These are phyloP conservation scores for Heliconius melpomene DNA, from an alignment of 1,140 invertebrate genomes.

Conservation along the genomic window DNA sequence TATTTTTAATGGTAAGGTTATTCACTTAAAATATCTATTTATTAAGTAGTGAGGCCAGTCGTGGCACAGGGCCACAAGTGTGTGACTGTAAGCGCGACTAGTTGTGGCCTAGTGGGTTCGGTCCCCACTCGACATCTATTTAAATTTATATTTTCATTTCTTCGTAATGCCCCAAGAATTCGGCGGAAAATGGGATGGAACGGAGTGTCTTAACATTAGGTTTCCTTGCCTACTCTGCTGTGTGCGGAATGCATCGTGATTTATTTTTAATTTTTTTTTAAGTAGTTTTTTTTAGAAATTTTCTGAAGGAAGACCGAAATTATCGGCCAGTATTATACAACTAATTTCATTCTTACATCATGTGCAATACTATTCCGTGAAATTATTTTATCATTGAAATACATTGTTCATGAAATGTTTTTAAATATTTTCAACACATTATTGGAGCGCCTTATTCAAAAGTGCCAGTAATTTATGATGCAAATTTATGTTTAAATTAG, in stretches of 20 bases:
- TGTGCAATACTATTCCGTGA: background rate
- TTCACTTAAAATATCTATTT: no score
- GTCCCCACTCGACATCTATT: background rate
- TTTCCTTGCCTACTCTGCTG: no score
- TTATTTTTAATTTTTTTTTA: no score
- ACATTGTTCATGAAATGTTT: conserved; percentile 16
- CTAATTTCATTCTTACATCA: background rate
- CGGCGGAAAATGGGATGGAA: no score
- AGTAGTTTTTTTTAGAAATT: no score
- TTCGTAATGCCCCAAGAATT: no score
- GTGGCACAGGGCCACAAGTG: no score
- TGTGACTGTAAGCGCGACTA: no score
- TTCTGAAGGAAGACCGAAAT: background rate
- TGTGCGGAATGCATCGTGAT: no score
- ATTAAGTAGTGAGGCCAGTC: no score
- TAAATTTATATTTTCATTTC: background rate
- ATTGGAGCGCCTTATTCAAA: background rate
- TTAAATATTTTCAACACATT: conserved; percentile 9
- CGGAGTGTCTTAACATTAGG: no score
- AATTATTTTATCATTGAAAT: background rate
- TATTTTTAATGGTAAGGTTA: background rate
- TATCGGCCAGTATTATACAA: background rate
- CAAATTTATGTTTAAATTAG: background rate
- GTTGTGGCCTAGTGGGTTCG: no score
- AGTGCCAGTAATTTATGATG: background rate